Base-by-base conservation (phyloP, 2,113 vertebrate genomes). In the Astatoreochromis straeleni region DNA sequence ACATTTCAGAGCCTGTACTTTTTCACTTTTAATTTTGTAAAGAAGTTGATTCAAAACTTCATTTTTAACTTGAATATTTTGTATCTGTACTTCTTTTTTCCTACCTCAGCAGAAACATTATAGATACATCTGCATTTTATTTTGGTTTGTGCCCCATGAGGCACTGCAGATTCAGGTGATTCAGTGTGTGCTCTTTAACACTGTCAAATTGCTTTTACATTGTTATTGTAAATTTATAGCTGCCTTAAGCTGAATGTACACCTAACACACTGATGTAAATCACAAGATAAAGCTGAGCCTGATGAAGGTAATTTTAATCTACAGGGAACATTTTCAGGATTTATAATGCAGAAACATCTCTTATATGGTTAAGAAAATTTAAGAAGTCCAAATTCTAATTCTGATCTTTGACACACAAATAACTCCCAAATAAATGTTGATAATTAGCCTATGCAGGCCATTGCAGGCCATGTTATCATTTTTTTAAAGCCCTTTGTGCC, bases 381-480 rank as follows among this genome's bases (percentile, higher is more conserved):
- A 35, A 89, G 4, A 13, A 85, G 75, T 82, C 51, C 29, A 84
- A 84, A 80, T 84, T 84, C 17, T 35, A 33, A 88, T 84, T 89
- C 8, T 13, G 2, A 75, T 7, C 40, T 86, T 87, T 88, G 68
- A 87, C 89, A 42, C 29, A 47, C 33, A 65, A 65, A 58, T 88
- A 57, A 80, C 9, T 79, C 83, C 80, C 35, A 90, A 86, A 85
- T 70, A 84, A 55, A 16, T 81, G 75, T 31, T 88, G 85, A 85
- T 81, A 29, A 80, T 91, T 87, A 83, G 79, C 42, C 35, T 55
- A 31, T 38, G 29, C 24, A 33, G 38, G 7, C 51, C 45, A 26
- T 21, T 80, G 86, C 54, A 40, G 78, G 65, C 33, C 89, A 86
- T 94, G 83, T 88, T 89, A 90, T 94, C 55, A 91, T 85, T 57